Evolutionary conservation across 2,797 vertebrate species (phyloP), one percentile per base, ranked within the genome.

Genomic region (Macroramphosus scolopax): DNA sequence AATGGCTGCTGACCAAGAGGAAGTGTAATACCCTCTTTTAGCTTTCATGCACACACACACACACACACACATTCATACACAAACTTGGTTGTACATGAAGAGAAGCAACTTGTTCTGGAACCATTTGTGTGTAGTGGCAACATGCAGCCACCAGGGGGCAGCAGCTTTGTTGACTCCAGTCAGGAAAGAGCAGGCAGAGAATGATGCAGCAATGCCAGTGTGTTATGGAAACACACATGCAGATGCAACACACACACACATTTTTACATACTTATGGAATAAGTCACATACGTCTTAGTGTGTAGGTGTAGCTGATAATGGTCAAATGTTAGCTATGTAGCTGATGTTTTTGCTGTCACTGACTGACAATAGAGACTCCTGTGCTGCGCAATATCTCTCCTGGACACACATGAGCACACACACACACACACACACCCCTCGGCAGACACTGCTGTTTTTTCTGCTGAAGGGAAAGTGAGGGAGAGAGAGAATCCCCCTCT

Each of bases 161-260:
- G 60, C 69, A 81, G 1, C 17, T 28, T 0, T 3, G 4, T 41
- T 26, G 41, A 0, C 37, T 44, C 28, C 6, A n/a, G 17, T 31
- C 12, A 35, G 14, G 16, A 22, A 28, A 44, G 34, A 18, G 51
- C 64, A 54, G 63, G 36, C 36, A 40, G 40, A 61, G 18, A 48
- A 70, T 65, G 68, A 76, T 78, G 65, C 73, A 63, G 75, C 74
- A 71, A 9, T 14, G 40, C 33, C 30, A 16, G 49, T 42, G 44
- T 43, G n/a, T 37, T 12, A 39, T 25, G 34, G 29, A 17, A 26
- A 63, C 50, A 48, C 47, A 33, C 35, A 42, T 1, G 16, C 4
- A 25, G 26, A 45, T 24, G 31, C 8, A 11, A 3, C 30, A 16
- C 31, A 35, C 30, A 38, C 12, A 41, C 35, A 25, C 5, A n/a